Evolutionary conservation across 2,113 vertebrate genomes (phyloP).

Genomic region (Nyctereutes procyonoides): DNA sequence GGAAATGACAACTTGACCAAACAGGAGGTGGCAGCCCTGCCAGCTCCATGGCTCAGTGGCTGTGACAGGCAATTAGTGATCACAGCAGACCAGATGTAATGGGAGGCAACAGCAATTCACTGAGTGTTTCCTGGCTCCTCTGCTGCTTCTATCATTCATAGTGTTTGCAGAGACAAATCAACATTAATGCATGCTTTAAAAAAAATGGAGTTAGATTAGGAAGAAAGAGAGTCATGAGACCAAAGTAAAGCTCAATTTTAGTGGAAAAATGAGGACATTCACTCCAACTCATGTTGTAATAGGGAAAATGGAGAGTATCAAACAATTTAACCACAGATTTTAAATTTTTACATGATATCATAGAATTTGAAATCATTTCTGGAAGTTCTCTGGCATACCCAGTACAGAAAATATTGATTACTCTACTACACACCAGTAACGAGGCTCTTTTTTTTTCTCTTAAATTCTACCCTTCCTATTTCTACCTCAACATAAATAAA

Average conservation of each 20-base stretch:
- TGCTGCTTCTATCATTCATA: constrained; percentile 65
- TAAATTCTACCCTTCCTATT: background rate
- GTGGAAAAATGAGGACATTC: background rate
- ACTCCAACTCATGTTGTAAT: background rate
- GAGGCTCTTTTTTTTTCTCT: background rate
- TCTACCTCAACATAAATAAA: background rate
- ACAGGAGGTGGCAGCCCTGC: constrained; percentile 87
- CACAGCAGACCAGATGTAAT: constrained; percentile 84
- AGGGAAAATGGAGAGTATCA: background rate
- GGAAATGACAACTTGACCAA: constrained; percentile 87
- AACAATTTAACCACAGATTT: background rate
- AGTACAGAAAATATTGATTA: background rate
- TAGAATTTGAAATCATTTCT: background rate
- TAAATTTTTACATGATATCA: background rate
- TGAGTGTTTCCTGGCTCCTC: constrained; percentile 74
- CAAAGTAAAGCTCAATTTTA: background rate
- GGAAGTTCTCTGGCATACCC: background rate
- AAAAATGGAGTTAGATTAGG: background rate
- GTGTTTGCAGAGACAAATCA: constrained; percentile 82
- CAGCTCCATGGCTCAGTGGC: constrained; percentile 82
- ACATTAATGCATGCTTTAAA: constrained; percentile 58
- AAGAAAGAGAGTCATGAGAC: background rate
- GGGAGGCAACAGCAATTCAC: constrained; percentile 81
- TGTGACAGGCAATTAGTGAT: constrained; percentile 89
- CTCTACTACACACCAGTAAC: background rate